phyloP scores from a whole-genome alignment of 2,888 invertebrate genomes.

The Plebejus argus region DNA sequence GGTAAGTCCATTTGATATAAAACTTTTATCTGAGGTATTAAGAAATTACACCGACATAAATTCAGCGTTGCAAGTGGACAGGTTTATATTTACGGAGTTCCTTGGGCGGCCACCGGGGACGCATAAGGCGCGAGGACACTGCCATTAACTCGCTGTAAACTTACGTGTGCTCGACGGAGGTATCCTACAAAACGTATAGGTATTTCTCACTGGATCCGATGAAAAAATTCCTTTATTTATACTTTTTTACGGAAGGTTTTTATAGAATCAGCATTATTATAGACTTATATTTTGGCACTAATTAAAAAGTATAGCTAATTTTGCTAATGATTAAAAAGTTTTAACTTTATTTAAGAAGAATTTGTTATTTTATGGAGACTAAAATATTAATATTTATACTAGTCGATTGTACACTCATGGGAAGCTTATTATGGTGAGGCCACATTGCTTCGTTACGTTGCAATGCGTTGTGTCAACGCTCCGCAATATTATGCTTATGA shows the following conservation, averaged over 20 bases:
- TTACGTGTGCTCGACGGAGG: constrained; percentile 24
- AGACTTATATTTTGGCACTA: neutral
- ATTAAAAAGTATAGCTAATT: too few species aligned
- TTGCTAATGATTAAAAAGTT: too few species aligned
- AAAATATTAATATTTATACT: too few species aligned
- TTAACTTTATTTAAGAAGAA: too few species aligned
- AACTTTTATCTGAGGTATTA: constrained; percentile 7
- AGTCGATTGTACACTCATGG: too few species aligned
- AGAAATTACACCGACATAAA: constrained; percentile 21
- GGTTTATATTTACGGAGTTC: constrained; percentile 26
- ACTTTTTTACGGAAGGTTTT: neutral
- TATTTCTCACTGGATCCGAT: neutral
- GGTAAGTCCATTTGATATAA: neutral
- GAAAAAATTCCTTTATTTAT: neutral
- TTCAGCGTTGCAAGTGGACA: constrained; percentile 16
- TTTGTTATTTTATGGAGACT: too few species aligned
- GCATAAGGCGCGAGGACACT: constrained; percentile 33
- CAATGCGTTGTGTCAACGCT: neutral
- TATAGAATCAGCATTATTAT: neutral
- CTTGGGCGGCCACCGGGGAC: constrained; percentile 40
- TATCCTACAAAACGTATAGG: neutral
- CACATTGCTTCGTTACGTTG: neutral
- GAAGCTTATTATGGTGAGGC: neutral
- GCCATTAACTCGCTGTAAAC: constrained; percentile 34
- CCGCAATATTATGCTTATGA: neutral